A percentile compares a stretch with the other conserved stretches of the same genome.
These are phyloP conservation scores for Dasypogon diadema DNA, from an alignment of 2,888 invertebrate species.

Conservation along the genomic window DNA sequence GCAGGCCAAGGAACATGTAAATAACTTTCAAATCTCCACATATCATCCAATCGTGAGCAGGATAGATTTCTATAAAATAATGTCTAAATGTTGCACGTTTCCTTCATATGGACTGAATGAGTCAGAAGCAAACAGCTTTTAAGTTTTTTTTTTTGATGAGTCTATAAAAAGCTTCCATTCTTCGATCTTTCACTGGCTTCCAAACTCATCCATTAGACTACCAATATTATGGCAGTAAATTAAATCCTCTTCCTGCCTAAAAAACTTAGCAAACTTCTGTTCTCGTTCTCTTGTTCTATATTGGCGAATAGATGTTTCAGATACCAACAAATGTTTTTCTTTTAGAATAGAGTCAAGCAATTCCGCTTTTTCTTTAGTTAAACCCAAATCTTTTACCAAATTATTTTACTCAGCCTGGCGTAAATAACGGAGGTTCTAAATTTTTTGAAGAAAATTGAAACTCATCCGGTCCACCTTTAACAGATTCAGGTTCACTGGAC, in stretches of 20 bases:
- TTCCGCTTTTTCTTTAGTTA: too few species aligned
- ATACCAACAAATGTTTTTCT: too few species aligned
- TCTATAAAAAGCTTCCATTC: neutral
- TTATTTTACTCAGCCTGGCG: neutral
- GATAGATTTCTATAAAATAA: neutral
- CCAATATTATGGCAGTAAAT: too few species aligned
- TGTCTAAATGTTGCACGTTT: neutral
- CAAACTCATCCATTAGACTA: neutral
- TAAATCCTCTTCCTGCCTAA: too few species aligned
- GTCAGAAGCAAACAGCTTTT: neutral
- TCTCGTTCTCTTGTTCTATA: too few species aligned
- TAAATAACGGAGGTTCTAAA: neutral
- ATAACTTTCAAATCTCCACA: neutral
- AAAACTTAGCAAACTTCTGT: too few species aligned
- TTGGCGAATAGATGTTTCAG: too few species aligned
- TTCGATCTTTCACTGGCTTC: neutral
- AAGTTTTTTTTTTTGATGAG: neutral
- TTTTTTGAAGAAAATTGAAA: neutral
- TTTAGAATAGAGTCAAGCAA: too few species aligned
- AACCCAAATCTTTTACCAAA: too few species aligned
- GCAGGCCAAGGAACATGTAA: neutral
- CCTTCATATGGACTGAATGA: neutral
- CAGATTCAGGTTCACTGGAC: neutral
- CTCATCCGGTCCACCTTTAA: neutral
- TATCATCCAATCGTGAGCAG: conserved; percentile 1